Evolutionary conservation across 2,113 vertebrate genomes (phyloP), one percentile per base, ranked within the genome.

Genomic region (Zootoca vivipara): DNA sequence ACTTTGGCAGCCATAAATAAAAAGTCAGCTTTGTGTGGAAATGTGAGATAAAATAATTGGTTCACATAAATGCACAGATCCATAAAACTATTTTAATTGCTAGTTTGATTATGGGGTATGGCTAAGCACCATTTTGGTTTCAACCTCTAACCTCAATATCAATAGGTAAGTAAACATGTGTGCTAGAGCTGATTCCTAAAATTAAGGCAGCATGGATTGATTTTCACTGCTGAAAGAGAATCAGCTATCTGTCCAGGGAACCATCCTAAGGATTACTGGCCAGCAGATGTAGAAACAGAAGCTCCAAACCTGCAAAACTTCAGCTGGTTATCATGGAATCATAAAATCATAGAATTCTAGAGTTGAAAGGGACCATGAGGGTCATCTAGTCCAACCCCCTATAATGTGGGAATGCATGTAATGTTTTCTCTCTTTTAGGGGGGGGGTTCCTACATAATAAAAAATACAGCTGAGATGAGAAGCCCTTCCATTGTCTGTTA

Each of bases 21-120:
- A 86, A 91, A 94, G 69, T 89, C 82, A 91, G 90, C 7, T 56
- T 92, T 52, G 30, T 92, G 83, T 46, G 84, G 89, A 85, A 92
- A 87, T 89, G 40, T 86, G 83, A 93, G 89, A 86, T 70, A 35
- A 86, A 90, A 86, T 35, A 72, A 46, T 26, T 3, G 78, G 88
- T 30, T 72, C 77, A 92, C 85, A 56, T 74, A 64, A 82, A 82
- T 64, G 33, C 69, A 33, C 4, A 46, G 38, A 74, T 73, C 18
- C 69, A 82, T 33, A 82, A 81, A 62, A 33, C 28, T 46, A 30
- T 46, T 87, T 35, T 35, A 82, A 82, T 7, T 26, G 38, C 20
- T 64, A 26, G 28, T 64, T 64, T 52, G 79, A 46, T 65, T n/a
- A 33, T 62, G 30, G 56, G 8, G 15, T 35, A 90, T 74, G 38